These are phyloP conservation scores for Stenolophus ochropezus DNA, from an alignment of 2,888 invertebrate genomes.

Conservation along the genomic window DNA sequence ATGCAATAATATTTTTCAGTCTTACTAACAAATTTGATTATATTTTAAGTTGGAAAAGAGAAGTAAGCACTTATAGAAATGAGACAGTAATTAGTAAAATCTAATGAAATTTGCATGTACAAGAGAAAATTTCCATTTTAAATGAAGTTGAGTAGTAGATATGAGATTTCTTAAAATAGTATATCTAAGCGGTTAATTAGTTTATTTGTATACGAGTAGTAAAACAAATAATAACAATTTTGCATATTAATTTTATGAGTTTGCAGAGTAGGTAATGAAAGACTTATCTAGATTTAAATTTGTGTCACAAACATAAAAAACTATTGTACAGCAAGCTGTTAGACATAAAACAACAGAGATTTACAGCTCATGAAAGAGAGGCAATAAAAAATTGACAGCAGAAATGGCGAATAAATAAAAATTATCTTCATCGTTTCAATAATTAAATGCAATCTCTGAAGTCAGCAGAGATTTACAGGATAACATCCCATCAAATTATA, in stretches of 20 bases:
- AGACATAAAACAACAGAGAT: neutral
- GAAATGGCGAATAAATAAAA: constrained; percentile 25
- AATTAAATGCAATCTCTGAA: constrained; percentile 39
- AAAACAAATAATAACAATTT: neutral
- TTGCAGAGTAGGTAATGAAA: neutral
- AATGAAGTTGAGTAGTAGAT: neutral
- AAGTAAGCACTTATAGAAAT: neutral
- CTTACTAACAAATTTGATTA: too few relatives aligned
- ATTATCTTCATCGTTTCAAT: constrained; percentile 39
- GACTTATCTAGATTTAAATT: neutral
- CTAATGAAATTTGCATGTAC: neutral
- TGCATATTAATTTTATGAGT: neutral
- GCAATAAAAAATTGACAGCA: constrained; percentile 4
- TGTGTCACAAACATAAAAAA: neutral
- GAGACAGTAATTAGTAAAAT: neutral
- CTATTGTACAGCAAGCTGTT: neutral
- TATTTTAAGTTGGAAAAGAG: too few relatives aligned
- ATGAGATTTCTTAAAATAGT: neutral
- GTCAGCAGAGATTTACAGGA: constrained; percentile 38
- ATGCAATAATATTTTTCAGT: too few relatives aligned
- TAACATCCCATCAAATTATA: constrained; percentile 44
- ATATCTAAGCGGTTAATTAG: neutral
- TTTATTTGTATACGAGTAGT: neutral
- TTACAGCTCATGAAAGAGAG: neutral
- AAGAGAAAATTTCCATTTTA: neutral